Percentiles rank a stretch among this genome's conserved stretches.
phyloP scores from a whole-genome alignment of 2,888 invertebrate genomes.

The Pterostichus madidus region DNA sequence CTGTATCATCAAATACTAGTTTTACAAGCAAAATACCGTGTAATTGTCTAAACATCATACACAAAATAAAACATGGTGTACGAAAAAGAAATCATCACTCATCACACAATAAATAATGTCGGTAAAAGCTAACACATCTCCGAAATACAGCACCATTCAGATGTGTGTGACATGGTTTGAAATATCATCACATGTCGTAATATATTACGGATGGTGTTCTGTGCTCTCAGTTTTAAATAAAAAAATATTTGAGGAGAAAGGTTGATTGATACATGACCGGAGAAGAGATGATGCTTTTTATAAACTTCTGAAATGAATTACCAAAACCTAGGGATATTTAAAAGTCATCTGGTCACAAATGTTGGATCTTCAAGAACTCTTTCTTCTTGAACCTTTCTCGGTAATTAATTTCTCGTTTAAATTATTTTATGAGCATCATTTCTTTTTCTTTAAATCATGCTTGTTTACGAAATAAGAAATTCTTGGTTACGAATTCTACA shows the following conservation, averaged over 20 bases:
- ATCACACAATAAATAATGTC: slow-evolving; percentile 31
- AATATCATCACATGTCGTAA: slow-evolving; percentile 53
- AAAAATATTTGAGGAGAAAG: slow-evolving; percentile 46
- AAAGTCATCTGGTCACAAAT: too few relatives aligned
- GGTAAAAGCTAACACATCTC: slow-evolving; percentile 35
- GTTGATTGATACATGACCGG: slow-evolving; percentile 18
- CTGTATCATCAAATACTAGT: too few relatives aligned
- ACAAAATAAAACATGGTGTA: background rate
- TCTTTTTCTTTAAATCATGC: too few relatives aligned
- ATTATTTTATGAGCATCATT: too few relatives aligned
- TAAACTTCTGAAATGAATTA: background rate
- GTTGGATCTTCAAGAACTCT: too few relatives aligned
- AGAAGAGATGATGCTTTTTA: background rate
- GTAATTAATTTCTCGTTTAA: too few relatives aligned
- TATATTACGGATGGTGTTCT: slow-evolving; percentile 47
- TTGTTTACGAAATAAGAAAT: too few relatives aligned
- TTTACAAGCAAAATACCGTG: too few relatives aligned
- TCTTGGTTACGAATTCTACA: too few relatives aligned
- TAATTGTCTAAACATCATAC: background rate
- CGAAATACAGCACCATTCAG: slow-evolving; percentile 2
- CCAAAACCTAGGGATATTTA: too few relatives aligned
- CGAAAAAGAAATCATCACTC: slow-evolving; percentile 24
- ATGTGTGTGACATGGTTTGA: slow-evolving; percentile 34
- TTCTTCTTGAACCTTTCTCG: too few relatives aligned
- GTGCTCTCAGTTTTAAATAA: slow-evolving; percentile 5